Percentiles rank a stretch among this genome's conserved stretches.
Conservation (phyloP, 2,888 invertebrate species). For the Amphipoea oculea region DNA sequence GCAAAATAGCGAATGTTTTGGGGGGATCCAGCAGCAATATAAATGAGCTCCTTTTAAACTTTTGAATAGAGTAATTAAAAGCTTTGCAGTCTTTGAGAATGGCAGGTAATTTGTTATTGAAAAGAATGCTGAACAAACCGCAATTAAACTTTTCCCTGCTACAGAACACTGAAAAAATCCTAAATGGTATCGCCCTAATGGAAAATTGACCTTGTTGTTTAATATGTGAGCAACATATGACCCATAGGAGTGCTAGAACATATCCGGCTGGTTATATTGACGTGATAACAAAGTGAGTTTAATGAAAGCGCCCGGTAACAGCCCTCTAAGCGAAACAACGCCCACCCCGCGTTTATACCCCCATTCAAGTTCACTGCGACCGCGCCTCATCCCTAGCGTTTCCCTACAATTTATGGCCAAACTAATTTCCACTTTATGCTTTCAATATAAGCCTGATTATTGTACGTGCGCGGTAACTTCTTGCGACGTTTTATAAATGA, state of each 20-base stretch:
- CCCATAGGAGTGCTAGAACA: constrained; percentile 59
- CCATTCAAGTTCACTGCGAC: constrained; percentile 80
- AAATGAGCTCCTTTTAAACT: background rate
- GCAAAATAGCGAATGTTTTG: constrained; percentile 17
- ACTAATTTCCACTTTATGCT: constrained; percentile 70
- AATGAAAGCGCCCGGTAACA: constrained; percentile 82
- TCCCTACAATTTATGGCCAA: constrained; percentile 65
- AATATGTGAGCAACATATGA: constrained; percentile 47
- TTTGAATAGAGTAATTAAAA: constrained; percentile 21
- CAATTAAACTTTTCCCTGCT: constrained; percentile 13
- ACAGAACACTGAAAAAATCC: background rate
- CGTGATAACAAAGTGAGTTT: constrained; percentile 78
- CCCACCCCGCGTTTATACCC: constrained; percentile 81
- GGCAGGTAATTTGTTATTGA: background rate
- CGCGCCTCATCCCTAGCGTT: constrained; percentile 83
- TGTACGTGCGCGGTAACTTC: constrained; percentile 57
- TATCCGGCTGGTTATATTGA: constrained; percentile 55
- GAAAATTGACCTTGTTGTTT: constrained; percentile 42
- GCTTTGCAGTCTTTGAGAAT: background rate
- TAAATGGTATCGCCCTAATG: constrained; percentile 29
- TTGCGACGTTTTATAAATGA: constrained; percentile 73
- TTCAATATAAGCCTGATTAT: constrained; percentile 67
- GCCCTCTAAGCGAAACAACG: constrained; percentile 80
- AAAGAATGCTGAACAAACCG: constrained; percentile 17
- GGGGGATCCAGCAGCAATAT: background rate